These are phyloP conservation scores for Malaclemys terrapin DNA, from an alignment of 2,113 vertebrate genomes.

Conservation along the genomic window DNA sequence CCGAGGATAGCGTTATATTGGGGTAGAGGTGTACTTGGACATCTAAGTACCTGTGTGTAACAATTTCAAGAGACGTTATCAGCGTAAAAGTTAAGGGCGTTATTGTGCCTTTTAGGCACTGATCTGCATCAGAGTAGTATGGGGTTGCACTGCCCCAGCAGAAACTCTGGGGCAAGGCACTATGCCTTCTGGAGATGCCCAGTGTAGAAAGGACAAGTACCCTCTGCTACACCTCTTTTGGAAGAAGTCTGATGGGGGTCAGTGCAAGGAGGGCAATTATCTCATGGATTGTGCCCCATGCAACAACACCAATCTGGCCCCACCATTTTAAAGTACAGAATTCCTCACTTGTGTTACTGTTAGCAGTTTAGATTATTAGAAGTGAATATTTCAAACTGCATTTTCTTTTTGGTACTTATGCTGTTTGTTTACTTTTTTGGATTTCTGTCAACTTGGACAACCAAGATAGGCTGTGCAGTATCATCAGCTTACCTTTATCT, in stretches of 20 bases:
- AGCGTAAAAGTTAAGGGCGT: background rate
- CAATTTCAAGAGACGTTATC: background rate
- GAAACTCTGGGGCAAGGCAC: background rate
- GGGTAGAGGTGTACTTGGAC: no score
- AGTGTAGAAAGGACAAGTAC: background rate
- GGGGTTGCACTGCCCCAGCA: background rate
- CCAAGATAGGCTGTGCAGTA: background rate
- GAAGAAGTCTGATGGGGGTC: background rate
- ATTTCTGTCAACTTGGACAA: conserved; percentile 3
- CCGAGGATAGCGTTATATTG: no score
- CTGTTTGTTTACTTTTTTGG: conserved; percentile 22
- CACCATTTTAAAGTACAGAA: background rate
- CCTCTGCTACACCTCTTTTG: background rate
- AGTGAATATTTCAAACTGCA: background rate
- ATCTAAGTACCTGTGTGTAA: background rate
- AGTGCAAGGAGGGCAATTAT: background rate
- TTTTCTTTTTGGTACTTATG: background rate
- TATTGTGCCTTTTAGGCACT: background rate
- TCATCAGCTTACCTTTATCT: background rate
- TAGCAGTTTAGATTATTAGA: conserved; percentile 18
- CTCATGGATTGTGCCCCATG: background rate
- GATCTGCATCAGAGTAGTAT: background rate
- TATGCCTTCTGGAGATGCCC: background rate
- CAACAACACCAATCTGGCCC: background rate
- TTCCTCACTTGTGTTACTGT: background rate